These are phyloP conservation scores for Sinelater perroti DNA, from an alignment of 2,888 invertebrate genomes.

Conservation along the genomic window DNA sequence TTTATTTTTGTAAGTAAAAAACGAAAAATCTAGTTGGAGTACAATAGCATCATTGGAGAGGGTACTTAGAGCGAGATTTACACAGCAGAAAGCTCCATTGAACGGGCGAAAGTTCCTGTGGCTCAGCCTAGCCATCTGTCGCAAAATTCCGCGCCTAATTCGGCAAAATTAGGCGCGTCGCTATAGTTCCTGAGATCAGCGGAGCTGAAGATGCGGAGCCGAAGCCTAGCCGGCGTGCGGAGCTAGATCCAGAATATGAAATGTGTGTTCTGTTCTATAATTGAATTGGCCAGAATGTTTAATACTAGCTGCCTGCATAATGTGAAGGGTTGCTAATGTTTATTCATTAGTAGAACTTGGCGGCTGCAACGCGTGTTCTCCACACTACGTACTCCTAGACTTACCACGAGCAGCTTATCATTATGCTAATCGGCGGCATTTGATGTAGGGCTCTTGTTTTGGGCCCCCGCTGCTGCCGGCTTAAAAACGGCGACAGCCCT, in stretches of 20 bases:
- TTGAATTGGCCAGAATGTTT: constrained; percentile 61
- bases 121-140: constrained; percentile 10
- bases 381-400: constrained; percentile 38
- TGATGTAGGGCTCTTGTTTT: constrained; percentile 34
- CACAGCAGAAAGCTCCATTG: too few species aligned
- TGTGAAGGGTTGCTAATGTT: constrained; percentile 59
- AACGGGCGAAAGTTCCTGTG: too few species aligned
- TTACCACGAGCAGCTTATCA: constrained; percentile 40
- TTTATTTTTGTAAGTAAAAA: too few species aligned
- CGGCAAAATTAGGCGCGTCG: constrained; percentile 19
- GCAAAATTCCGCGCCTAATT: constrained; percentile 13
- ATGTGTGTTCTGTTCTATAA: constrained; percentile 59
- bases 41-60: too few species aligned
- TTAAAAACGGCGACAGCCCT: too few species aligned
- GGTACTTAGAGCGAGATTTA: too few species aligned
- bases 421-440: constrained; percentile 43
- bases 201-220: constrained; percentile 35
- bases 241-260: constrained; percentile 56
- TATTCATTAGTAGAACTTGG: constrained; percentile 54
- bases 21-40: too few species aligned
- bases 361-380: constrained; percentile 40
- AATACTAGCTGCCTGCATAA: constrained; percentile 59
- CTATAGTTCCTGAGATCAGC: constrained; percentile 33
- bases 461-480: too few species aligned
- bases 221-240: constrained; percentile 43